phyloP scores from a whole-genome alignment of 2,797 vertebrate species.

The Rhinatrema bivittatum region DNA sequence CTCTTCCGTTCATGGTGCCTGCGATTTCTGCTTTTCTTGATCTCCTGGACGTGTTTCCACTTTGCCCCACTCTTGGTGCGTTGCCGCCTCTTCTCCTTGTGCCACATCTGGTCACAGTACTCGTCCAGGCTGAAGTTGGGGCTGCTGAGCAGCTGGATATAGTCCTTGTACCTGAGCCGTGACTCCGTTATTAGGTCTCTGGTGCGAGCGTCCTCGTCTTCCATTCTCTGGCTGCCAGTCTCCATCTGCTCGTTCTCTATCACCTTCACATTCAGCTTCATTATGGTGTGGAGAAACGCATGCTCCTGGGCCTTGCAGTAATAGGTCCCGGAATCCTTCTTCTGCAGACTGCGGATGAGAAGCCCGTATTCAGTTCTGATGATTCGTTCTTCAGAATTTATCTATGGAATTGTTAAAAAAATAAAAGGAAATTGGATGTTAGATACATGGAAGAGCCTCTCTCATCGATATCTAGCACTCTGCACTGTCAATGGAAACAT shows the following conservation, averaged over 20 bases:
- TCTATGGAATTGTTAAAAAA: constrained; percentile 45
- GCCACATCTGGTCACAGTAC: constrained; percentile 93
- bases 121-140: constrained; percentile 82
- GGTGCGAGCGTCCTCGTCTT: constrained; percentile 49
- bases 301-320: constrained; percentile 85
- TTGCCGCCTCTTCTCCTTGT: constrained; percentile 74
- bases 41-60: constrained; percentile 93
- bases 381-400: constrained; percentile 78
- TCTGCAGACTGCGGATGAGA: constrained; percentile 81
- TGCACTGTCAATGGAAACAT: no score
- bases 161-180: constrained; percentile 88
- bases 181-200: constrained; percentile 69
- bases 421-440: not conserved
- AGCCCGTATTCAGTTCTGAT: constrained; percentile 80
- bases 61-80: constrained; percentile 69
- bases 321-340: constrained; percentile 74
- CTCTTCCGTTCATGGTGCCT: constrained; percentile 63
- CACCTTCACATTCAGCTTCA: constrained; percentile 76
- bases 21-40: constrained; percentile 88
- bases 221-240: constrained; percentile 56
- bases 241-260: constrained; percentile 78
- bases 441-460: no score
- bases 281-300: constrained; percentile 77
- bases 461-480: no score
- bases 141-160: constrained; percentile 79